Percentiles rank a stretch among this genome's conserved stretches.
Evolutionary conservation across 2,113 vertebrate species (phyloP).

Genomic region (Lucifuga dentata): DNA sequence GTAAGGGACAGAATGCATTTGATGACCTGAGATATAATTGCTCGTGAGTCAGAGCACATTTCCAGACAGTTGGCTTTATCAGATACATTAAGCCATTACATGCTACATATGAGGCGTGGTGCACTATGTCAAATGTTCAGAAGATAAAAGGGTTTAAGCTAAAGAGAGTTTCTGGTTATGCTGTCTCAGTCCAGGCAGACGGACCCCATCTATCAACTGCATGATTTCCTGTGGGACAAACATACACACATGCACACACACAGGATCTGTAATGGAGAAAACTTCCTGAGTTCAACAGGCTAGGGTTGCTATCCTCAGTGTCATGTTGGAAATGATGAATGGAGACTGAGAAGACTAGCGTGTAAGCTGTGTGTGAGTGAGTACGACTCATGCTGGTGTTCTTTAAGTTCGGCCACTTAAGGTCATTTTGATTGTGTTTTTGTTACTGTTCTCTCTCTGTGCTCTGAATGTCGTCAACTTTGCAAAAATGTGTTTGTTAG

Average conservation of each 20-base stretch:
- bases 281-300: constrained; percentile 13
- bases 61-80: constrained; percentile 47
- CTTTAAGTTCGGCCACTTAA: not conserved
- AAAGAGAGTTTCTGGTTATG: constrained; percentile 18
- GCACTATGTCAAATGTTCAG: constrained; percentile 30
- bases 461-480: constrained; percentile 25
- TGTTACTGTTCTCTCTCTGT: not conserved
- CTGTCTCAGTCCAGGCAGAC: constrained; percentile 11
- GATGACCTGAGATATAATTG: constrained; percentile 46
- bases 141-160: constrained; percentile 32
- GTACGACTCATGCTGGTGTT: accelerated
- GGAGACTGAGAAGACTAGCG: not conserved
- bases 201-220: constrained; percentile 29
- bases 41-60: constrained; percentile 9
- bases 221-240: constrained; percentile 21
- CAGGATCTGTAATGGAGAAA: constrained; percentile 2
- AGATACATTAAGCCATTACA: constrained; percentile 45
- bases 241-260: not conserved
- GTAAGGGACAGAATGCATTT: constrained; percentile 22
- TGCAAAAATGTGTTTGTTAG: constrained; percentile 36
- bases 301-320: not conserved
- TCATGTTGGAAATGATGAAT: constrained; percentile 1
- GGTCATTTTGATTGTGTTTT: not conserved
- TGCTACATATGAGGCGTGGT: constrained; percentile 11
- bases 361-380: not conserved